Evolutionary conservation across 2,113 vertebrate genomes (phyloP).

Genomic region (Eonycteris spelaea): DNA sequence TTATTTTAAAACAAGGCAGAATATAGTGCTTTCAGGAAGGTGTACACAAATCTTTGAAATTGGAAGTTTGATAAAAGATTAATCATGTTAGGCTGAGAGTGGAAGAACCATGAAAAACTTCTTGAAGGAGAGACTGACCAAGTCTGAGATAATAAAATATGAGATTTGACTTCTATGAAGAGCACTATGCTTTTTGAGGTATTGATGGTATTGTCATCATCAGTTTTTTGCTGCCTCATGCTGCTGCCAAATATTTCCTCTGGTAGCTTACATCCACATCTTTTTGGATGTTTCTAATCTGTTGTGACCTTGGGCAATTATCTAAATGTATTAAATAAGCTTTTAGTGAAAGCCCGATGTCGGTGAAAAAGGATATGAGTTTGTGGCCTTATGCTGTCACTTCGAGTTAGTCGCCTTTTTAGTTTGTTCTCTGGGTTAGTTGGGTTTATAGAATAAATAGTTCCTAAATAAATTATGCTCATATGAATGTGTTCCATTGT

Average conservation of each 20-base stretch:
- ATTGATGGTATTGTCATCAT: not conserved
- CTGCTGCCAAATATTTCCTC: not conserved
- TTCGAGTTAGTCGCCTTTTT: slow-evolving; percentile 7
- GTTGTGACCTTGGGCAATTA: not conserved
- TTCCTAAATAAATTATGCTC: slow-evolving; percentile 1
- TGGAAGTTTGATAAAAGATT: not conserved
- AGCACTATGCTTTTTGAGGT: not conserved
- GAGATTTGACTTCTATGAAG: not conserved
- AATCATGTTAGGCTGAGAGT: not conserved
- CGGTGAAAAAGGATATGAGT: not conserved
- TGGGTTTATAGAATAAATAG: not conserved
- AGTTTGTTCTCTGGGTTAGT: not conserved
- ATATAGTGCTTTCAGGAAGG: not conserved
- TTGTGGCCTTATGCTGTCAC: not conserved
- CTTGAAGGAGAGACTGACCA: not conserved
- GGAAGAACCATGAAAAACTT: not conserved
- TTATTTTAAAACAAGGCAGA: not conserved
- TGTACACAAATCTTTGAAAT: not conserved
- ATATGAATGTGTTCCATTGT: not conserved
- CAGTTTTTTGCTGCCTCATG: not conserved
- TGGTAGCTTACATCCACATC: not conserved
- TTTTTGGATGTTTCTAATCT: not conserved
- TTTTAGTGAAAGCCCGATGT: not conserved
- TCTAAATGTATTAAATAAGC: not conserved
- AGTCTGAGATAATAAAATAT: not conserved